A percentile compares a stretch with the other conserved stretches of the same genome.
Evolutionary conservation across 2,113 vertebrate species (phyloP).

Genomic region (Morone saxatilis): DNA sequence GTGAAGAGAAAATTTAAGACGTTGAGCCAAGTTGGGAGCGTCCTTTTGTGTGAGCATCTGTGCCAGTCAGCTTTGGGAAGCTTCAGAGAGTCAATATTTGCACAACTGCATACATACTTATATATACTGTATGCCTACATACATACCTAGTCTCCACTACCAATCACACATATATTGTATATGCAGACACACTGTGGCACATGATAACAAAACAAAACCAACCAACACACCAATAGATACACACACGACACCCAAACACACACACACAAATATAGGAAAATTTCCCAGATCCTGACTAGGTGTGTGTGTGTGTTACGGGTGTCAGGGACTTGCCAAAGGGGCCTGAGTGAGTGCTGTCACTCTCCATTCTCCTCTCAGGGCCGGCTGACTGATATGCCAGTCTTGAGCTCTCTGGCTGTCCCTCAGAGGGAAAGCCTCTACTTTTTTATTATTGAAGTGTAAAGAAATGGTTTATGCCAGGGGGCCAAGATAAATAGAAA

Average conservation of each 20-base stretch:
- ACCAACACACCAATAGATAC: not conserved
- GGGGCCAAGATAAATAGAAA: conserved; percentile 46
- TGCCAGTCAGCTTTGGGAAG: conserved; percentile 16
- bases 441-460: conserved; percentile 57
- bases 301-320: conserved; percentile 48
- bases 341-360: conserved; percentile 60
- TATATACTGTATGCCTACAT: not conserved
- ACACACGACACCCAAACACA: not conserved
- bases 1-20: conserved; percentile 29
- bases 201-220: not conserved
- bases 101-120: conserved; percentile 25
- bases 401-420: conserved; percentile 34
- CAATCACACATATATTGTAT: not conserved
- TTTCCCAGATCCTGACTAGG: conserved; percentile 41
- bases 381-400: conserved; percentile 49
- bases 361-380: conserved; percentile 50
- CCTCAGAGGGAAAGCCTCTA: conserved; percentile 45
- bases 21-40: not conserved
- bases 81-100: conserved; percentile 35
- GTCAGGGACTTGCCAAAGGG: conserved; percentile 37
- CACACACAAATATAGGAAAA: conserved; percentile 10
- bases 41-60: conserved; percentile 20
- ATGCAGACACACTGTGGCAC: not conserved
- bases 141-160: not conserved
- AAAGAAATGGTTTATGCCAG: conserved; percentile 50